Conservation (phyloP, 2,113 vertebrate species). For the Martes martes region DNA sequence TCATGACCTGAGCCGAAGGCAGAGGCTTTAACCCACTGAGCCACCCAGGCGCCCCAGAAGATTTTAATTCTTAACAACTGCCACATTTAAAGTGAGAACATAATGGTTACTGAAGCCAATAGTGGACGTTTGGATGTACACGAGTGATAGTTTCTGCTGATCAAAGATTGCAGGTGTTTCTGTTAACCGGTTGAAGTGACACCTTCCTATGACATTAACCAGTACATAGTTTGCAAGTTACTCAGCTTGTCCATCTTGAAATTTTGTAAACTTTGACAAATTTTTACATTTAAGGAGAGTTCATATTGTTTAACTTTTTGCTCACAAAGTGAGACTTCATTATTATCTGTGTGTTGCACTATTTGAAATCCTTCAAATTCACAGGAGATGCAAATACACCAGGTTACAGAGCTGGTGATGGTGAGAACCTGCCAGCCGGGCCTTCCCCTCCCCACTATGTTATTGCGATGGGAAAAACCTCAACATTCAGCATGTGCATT, state of each 20-base stretch:
- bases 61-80: conserved; percentile 6
- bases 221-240: background rate
- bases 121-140: background rate
- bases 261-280: conserved; percentile 5
- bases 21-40: too few species aligned
- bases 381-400: background rate
- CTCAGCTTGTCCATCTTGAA: background rate
- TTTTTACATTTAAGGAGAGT: conserved; percentile 12
- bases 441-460: background rate
- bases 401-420: background rate
- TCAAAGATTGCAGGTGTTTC: background rate
- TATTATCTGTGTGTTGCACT: background rate
- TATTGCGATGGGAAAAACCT: background rate
- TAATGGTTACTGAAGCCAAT: background rate
- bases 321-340: background rate
- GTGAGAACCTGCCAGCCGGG: background rate
- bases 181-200: background rate
- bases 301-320: conserved; percentile 20
- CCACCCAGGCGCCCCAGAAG: background rate
- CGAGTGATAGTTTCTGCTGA: background rate
- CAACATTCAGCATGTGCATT: background rate
- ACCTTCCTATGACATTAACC: background rate
- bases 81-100: background rate
- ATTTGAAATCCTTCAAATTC: conserved; percentile 34
- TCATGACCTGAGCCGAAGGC: background rate